Base-by-base conservation (phyloP, 2,113 vertebrate species). In the Lepidothrix coronata region DNA sequence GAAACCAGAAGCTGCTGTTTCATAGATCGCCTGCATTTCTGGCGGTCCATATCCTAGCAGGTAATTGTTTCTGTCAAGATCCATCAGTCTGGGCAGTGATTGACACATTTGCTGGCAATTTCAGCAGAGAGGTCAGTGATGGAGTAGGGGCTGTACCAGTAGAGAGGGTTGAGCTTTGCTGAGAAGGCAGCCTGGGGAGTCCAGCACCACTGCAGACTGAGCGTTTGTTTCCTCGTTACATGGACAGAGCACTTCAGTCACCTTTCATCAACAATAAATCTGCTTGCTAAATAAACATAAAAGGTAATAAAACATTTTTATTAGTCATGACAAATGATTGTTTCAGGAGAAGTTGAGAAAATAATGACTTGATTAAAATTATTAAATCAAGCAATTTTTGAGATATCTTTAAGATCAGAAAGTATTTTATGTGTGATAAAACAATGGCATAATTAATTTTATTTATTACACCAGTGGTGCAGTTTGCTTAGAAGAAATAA, bases 311-410 rank as follows among this genome's bases (percentile, higher is more conserved):
- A 97, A 33, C 66, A 72, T 44, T 93, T 92, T 67, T 82, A 55
- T 85, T 94, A 74, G 55, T 71, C 57, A 33, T 55, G 35, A 54
- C 11, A 79, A 88, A 77, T 63, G 17, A 22, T 94, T 91, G 68
- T 79, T 54, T 73, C 73, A 63, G 24, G 5, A 77, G 28, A 89
- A 85, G 48, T 25, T 70, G 39, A 91, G 68, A 55, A 95, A 94
- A 90, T 41, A 66, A 70, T 78, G 4, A n/a, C 24, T 83, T 54
- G 23, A 80, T 86, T 85, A 86, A 94, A 88, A 55, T 77, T 90
- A 91, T 85, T 73, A 78, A 84, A 88, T 71, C n/a, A 92, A 88
- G 72, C 62, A 23, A 88, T 68, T 92, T 95, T 89, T 90, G 65
- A 66, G 55, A n/a, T 49, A 62, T 80, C 24, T 88, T 92, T 91